phyloP scores from a whole-genome alignment of 2,888 invertebrate genomes.

The Boloria selene region DNA sequence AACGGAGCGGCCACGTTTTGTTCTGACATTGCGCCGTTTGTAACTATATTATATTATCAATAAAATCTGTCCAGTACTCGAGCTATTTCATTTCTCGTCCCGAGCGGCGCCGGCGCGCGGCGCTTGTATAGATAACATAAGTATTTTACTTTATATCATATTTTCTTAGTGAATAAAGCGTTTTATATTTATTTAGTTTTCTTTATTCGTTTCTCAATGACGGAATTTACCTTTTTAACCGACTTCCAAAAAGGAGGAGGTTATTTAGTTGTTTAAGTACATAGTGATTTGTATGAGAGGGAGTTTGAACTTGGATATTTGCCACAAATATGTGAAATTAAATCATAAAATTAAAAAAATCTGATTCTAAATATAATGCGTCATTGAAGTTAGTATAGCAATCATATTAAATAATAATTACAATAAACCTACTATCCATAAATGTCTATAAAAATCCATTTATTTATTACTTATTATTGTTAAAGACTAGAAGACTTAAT shows the following conservation, averaged over 20 bases:
- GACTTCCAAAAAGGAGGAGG: too few species aligned
- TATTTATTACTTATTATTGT: too few species aligned
- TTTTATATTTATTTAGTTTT: conserved; percentile 20
- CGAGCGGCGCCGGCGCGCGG: neutral
- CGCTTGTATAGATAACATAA: conserved; percentile 15
- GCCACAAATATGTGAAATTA: too few species aligned
- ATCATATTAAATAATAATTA: too few species aligned
- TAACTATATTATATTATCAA: conserved; percentile 65
- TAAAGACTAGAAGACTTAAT: too few species aligned
- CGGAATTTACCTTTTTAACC: neutral
- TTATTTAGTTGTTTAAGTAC: neutral
- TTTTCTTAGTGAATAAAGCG: conserved; percentile 22
- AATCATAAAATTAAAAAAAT: too few species aligned
- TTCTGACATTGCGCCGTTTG: conserved; percentile 65
- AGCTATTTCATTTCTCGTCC: conserved; percentile 52
- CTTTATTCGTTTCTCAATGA: neutral
- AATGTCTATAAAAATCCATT: too few species aligned
- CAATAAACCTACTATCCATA: too few species aligned
- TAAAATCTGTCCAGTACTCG: conserved; percentile 76
- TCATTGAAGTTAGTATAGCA: too few species aligned
- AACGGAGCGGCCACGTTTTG: conserved; percentile 47
- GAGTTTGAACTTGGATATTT: too few species aligned
- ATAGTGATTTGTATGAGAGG: too few species aligned
- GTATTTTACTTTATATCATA: conserved; percentile 16
- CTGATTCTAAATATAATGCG: too few species aligned